A percentile compares a stretch with the other conserved stretches of the same genome.
Conservation (phyloP, 2,888 invertebrate species). For the Suillia variegata region DNA sequence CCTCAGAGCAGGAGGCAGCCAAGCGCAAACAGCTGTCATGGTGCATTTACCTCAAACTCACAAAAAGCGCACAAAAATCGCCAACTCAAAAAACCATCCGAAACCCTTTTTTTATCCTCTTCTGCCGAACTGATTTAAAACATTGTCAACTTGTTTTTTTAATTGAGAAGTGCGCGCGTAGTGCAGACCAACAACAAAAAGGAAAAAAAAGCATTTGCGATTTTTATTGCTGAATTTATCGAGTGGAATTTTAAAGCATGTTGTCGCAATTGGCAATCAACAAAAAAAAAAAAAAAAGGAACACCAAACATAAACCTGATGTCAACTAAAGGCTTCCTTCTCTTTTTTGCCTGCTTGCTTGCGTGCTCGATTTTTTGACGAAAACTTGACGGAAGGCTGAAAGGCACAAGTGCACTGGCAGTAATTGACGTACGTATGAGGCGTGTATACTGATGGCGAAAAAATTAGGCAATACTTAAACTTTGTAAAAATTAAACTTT, state of each 20-base stretch:
- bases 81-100: no score
- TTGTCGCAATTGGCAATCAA: no score
- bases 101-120: no score
- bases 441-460: no score
- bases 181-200: conserved; percentile 27
- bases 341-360: neutral
- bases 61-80: neutral
- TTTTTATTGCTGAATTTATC: conserved; percentile 33
- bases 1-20: conserved; percentile 27
- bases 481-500: no score
- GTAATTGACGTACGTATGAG: neutral
- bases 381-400: neutral
- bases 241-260: conserved; percentile 29
- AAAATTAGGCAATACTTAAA: no score
- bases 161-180: conserved; percentile 14
- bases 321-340: conserved; percentile 34
- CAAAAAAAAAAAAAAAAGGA: conserved; percentile 6
- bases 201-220: conserved; percentile 17
- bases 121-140: no score
- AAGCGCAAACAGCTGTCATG: conserved; percentile 38
- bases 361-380: no score
- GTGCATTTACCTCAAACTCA: conserved; percentile 25
- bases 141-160: no score
- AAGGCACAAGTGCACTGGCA: neutral
- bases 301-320: conserved; percentile 32